Base-by-base conservation (phyloP, 2,888 invertebrate genomes). In the Noctua fimbriata region DNA sequence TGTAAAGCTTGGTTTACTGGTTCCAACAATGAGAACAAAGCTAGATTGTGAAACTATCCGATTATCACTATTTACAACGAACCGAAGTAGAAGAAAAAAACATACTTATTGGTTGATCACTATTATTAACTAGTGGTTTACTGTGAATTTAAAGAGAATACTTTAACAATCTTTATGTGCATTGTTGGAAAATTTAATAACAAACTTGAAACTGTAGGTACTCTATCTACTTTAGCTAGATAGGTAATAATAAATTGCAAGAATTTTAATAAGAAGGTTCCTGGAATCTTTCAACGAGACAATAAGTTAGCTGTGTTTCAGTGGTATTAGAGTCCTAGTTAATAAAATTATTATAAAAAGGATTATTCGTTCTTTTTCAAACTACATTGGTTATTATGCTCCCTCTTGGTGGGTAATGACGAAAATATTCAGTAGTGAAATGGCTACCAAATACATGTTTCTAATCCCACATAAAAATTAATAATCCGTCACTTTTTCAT, bases 401-500 rank as follows among this genome's bases (percentile, higher is more conserved):
- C 18, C 7, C 7, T 41, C n/a, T n/a, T 58, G n/a, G 58, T n/a
- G 5, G 52, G 16, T 41, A 12, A 47, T 21, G 6, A 77, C 5
- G 1, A 66, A 70, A 71, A 58, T 32, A 1, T 66, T 28, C 9
- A 72, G 10, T 12, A 77, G 36, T 32, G 5, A 24, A 69, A 73
- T 60, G 7, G 3, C n/a, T 67, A 58, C 7, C 18, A 65, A 65
- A 28, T 69, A n/a, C 16, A 9, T 24, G 21, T n/a, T 47, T 49
- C 24, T 32, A 77, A 52, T 76, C 66, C 65, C 36, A 55, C 9
- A 76, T 65, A 55, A 60, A 73, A 67, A 74, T 49, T 58, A 77
- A 71, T 78, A 67, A 85, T n/a, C 67, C 24, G 32, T 76, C 67
- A 77, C 73, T 73, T 83, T 86, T 84, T 70, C 36, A 77, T 65